Percentiles rank a stretch among this genome's conserved stretches.
phyloP scores from a whole-genome alignment of 1,140 invertebrate species.

The Araneus ventricosus region DNA sequence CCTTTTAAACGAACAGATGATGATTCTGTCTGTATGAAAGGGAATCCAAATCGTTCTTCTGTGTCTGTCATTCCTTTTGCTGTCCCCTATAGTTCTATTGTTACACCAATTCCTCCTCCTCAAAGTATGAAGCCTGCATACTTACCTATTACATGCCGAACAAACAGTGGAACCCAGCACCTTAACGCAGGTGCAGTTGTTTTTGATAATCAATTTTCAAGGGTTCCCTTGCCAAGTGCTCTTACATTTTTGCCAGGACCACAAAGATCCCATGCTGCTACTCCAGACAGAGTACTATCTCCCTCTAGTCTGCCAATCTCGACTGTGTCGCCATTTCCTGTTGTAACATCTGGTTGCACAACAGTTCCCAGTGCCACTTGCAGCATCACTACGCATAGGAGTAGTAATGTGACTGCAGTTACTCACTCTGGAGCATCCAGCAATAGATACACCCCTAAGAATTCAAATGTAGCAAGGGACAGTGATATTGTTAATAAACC shows the following conservation, averaged over 20 bases:
- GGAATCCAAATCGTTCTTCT: constrained; percentile 45
- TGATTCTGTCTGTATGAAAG: constrained; percentile 59
- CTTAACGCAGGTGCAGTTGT: constrained; percentile 67
- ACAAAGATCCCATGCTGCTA: constrained; percentile 60
- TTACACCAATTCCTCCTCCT: constrained; percentile 57
- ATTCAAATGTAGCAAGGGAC: neutral
- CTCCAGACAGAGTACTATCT: constrained; percentile 68
- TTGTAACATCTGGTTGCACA: constrained; percentile 69
- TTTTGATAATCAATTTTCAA: constrained; percentile 74
- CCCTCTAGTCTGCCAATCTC: constrained; percentile 46
- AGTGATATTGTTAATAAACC: constrained; percentile 52
- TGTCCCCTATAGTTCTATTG: constrained; percentile 52
- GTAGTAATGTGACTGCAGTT: constrained; percentile 65
- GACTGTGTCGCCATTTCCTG: constrained; percentile 69
- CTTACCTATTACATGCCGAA: constrained; percentile 69
- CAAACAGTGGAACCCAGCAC: constrained; percentile 55
- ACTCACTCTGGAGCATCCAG: constrained; percentile 63
- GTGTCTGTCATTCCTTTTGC: constrained; percentile 64
- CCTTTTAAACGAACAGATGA: constrained; percentile 66
- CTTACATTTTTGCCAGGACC: constrained; percentile 72
- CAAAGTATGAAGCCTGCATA: constrained; percentile 69
- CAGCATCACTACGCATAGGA: constrained; percentile 60
- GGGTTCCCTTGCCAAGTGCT: constrained; percentile 73
- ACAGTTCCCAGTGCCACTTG: constrained; percentile 69
- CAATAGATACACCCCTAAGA: constrained; percentile 47